Conservation (phyloP, 2,888 invertebrate species). For the Nephrotoma appendiculata region DNA sequence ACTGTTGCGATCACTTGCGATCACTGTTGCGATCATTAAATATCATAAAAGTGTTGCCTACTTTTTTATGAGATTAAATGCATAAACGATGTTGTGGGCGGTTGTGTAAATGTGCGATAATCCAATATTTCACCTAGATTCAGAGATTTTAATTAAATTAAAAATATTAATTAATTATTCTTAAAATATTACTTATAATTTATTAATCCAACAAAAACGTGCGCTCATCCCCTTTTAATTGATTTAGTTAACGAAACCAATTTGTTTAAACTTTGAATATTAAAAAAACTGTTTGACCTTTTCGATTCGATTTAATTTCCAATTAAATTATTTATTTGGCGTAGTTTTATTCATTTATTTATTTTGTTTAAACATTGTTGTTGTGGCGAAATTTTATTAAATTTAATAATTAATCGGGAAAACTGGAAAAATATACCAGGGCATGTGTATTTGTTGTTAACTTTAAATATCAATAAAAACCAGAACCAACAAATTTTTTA, state of each 20-base stretch:
- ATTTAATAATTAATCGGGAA: background rate
- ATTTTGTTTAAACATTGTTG: background rate
- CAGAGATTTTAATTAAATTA: too few relatives aligned
- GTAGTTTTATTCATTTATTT: background rate
- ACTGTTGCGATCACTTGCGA: too few relatives aligned
- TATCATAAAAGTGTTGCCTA: too few relatives aligned
- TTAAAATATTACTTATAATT: too few relatives aligned
- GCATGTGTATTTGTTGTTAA: background rate
- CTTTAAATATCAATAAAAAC: background rate
- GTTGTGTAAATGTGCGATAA: too few relatives aligned
- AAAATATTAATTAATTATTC: too few relatives aligned
- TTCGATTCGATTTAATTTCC: background rate
- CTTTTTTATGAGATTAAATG: too few relatives aligned
- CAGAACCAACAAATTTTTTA: background rate
- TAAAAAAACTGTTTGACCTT: background rate
- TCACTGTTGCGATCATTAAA: too few relatives aligned
- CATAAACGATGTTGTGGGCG: too few relatives aligned
- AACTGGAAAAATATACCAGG: background rate
- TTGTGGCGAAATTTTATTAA: background rate
- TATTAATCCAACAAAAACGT: background rate
- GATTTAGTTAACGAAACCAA: background rate
- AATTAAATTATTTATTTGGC: background rate
- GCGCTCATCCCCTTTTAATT: background rate
- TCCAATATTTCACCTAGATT: too few relatives aligned
- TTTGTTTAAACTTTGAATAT: background rate